Evolutionary conservation across 2,888 invertebrate species (phyloP).

Genomic region (Rotaria macrura): DNA sequence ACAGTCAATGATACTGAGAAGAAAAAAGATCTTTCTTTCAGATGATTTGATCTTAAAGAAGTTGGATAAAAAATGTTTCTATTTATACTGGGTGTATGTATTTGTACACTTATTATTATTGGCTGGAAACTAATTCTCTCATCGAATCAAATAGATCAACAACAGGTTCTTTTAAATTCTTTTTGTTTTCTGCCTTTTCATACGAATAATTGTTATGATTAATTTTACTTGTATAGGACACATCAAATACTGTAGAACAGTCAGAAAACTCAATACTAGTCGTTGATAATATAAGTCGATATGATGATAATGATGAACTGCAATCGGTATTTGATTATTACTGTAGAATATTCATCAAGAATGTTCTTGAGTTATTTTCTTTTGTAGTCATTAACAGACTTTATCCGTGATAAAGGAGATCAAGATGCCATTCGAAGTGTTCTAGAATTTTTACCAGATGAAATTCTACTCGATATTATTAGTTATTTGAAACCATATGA

Average conservation of each 20-base stretch:
- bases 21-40: background rate
- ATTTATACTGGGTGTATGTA: background rate
- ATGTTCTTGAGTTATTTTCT: background rate
- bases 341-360: too few relatives aligned
- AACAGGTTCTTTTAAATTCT: background rate
- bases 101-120: background rate
- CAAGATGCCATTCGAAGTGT: background rate
- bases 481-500: conserved; percentile 18
- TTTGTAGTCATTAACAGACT: background rate
- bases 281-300: background rate
- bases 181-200: background rate
- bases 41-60: background rate
- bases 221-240: background rate
- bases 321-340: background rate
- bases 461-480: background rate
- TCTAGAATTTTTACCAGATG: background rate
- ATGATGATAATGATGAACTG: background rate
- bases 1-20: background rate
- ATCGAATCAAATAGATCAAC: background rate
- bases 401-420: background rate
- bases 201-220: background rate
- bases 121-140: background rate
- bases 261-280: background rate
- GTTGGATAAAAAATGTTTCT: background rate
- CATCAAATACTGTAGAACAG: background rate